Percentiles rank a stretch among this genome's conserved stretches.
Conservation (phyloP, 2,888 invertebrate species). For the Hirtodrosophila confusa region DNA sequence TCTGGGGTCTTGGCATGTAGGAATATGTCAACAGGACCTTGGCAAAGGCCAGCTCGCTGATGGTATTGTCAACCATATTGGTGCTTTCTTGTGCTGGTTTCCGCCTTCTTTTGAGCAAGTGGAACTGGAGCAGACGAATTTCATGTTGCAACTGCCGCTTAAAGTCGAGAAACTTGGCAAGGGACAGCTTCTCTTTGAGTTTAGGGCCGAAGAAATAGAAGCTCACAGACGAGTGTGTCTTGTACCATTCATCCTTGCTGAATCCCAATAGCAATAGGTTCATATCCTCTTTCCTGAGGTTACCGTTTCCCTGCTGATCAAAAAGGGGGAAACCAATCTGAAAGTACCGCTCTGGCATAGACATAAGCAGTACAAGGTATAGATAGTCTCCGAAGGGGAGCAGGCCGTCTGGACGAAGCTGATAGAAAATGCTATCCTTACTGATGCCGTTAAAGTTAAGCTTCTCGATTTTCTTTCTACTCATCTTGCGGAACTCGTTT, state of each 20-base stretch:
- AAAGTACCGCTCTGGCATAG: constrained; percentile 33
- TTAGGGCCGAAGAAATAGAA: constrained; percentile 37
- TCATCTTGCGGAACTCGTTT: constrained; percentile 27
- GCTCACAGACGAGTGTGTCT: constrained; percentile 8
- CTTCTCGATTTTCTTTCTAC: not conserved
- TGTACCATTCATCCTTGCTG: constrained; percentile 1
- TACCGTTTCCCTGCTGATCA: constrained; percentile 22
- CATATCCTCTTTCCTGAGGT: constrained; percentile 20
- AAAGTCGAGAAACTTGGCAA: constrained; percentile 34
- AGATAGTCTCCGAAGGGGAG: constrained; percentile 50
- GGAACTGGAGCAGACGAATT: constrained; percentile 42
- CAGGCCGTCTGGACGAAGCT: constrained; percentile 38
- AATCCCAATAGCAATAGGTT: constrained; percentile 12
- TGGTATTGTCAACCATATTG: not conserved
- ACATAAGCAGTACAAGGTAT: constrained; percentile 33
- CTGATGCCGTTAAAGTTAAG: not conserved
- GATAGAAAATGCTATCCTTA: constrained; percentile 49
- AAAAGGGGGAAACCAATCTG: constrained; percentile 42
- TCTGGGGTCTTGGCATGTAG: not conserved
- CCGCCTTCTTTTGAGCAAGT: constrained; percentile 13
- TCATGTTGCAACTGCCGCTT: constrained; percentile 27
- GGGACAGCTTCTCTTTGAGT: constrained; percentile 17
- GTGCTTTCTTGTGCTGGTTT: not conserved
- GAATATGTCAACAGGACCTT: constrained; percentile 39
- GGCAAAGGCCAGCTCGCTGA: constrained; percentile 52